Percentiles rank a stretch among this genome's conserved stretches.
Evolutionary conservation across 1,140 invertebrate genomes (phyloP).

Genomic region (Hypothenemus hampei): DNA sequence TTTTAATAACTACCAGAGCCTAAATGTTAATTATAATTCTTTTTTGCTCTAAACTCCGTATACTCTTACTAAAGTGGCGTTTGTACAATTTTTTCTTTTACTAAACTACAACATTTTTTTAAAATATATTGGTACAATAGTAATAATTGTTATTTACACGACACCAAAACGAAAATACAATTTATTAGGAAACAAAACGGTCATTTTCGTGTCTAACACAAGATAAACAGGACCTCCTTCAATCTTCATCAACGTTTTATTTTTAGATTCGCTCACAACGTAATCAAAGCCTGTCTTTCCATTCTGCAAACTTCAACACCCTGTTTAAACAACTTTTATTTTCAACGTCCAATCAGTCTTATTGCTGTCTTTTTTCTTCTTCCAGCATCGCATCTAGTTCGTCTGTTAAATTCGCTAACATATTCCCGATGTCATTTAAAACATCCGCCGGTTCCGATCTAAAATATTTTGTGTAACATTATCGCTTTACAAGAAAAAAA

Average conservation of each 20-base stretch:
- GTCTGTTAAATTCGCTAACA: slow-evolving; percentile 90
- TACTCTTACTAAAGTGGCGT: slow-evolving; percentile 38
- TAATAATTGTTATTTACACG: slow-evolving; percentile 1
- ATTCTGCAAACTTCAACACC: background rate
- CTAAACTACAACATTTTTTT: slow-evolving; percentile 5
- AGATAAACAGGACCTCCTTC: background rate
- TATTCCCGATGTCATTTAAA: slow-evolving; percentile 93
- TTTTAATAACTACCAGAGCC: slow-evolving; percentile 13
- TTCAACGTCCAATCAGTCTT: slow-evolving; percentile 10
- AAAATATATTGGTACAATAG: slow-evolving; percentile 7
- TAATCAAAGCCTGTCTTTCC: background rate
- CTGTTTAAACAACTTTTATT: background rate
- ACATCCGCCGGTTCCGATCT: slow-evolving; percentile 78
- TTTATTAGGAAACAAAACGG: background rate
- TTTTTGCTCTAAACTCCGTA: slow-evolving; percentile 32
- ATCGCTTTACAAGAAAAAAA: background rate
- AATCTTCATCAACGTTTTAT: background rate
- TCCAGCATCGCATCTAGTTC: slow-evolving; percentile 93
- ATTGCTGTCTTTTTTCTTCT: slow-evolving; percentile 72
- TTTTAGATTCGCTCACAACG: background rate
- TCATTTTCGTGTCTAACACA: background rate
- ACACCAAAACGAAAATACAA: background rate
- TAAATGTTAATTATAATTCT: slow-evolving; percentile 7
- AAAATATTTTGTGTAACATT: background rate
- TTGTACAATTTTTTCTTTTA: slow-evolving; percentile 36